Conservation (phyloP, 2,113 vertebrate genomes). For the Paraplagusia blochii region DNA sequence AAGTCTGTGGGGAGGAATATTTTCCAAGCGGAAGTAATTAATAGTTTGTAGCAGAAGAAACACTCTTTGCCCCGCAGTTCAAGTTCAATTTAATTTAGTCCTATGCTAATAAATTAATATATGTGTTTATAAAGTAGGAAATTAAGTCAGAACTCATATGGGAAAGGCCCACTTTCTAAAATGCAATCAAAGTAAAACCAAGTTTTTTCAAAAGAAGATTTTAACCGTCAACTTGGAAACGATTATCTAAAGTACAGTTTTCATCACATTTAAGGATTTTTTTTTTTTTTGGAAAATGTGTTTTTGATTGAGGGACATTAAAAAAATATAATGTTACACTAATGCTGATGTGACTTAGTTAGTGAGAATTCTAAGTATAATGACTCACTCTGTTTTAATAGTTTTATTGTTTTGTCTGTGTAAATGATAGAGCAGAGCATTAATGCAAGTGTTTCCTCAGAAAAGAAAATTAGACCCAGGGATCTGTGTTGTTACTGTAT, state of each 20-base stretch:
- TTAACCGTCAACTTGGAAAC: too few relatives aligned
- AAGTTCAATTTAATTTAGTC: not conserved
- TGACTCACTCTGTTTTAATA: not conserved
- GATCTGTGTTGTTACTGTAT: not conserved
- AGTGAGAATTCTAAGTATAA: not conserved
- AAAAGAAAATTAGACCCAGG: not conserved
- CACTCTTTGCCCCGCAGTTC: not conserved
- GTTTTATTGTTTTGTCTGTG: not conserved
- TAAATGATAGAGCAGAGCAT: not conserved
- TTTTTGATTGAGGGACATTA: too few relatives aligned
- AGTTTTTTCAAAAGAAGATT: too few relatives aligned
- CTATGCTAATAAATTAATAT: not conserved
- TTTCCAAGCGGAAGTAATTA: conserved; percentile 6
- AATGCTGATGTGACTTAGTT: too few relatives aligned
- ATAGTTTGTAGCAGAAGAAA: conserved; percentile 1
- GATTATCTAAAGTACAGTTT: too few relatives aligned
- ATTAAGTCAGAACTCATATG: not conserved
- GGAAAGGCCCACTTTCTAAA: too few relatives aligned
- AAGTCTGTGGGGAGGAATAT: not conserved
- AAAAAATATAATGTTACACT: too few relatives aligned
- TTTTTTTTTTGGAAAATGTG: too few relatives aligned
- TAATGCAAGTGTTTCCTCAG: not conserved
- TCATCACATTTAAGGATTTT: too few relatives aligned
- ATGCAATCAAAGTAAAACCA: not conserved
- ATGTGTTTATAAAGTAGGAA: not conserved